These are phyloP conservation scores for Zenarchopterus dispar DNA, from an alignment of 2,797 vertebrate species.

Conservation along the genomic window DNA sequence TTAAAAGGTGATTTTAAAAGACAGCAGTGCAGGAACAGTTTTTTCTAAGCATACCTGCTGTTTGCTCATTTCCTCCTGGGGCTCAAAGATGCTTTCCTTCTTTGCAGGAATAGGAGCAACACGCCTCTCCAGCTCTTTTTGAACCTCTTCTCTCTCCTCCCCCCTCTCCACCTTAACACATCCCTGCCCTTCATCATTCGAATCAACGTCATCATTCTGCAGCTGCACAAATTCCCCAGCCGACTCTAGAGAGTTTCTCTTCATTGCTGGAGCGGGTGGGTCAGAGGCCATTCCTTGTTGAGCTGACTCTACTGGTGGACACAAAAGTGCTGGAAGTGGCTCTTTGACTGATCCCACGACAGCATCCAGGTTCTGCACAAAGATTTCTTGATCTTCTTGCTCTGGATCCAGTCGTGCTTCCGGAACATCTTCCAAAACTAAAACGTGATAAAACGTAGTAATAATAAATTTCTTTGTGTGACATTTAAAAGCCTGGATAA, in stretches of 20 bases:
- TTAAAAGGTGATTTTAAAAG: too few species aligned
- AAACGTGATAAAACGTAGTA: slow-evolving; percentile 9
- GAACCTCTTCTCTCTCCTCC: slow-evolving; percentile 4
- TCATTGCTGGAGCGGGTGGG: background rate
- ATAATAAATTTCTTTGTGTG: background rate
- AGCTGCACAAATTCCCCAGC: slow-evolving; percentile 37
- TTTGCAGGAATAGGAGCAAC: slow-evolving; percentile 32
- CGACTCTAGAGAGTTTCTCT: slow-evolving; percentile 22
- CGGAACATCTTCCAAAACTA: slow-evolving; percentile 63
- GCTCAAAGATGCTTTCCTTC: slow-evolving; percentile 36
- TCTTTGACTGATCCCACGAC: slow-evolving; percentile 29
- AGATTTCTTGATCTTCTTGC: background rate
- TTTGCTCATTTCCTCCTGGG: slow-evolving; percentile 67
- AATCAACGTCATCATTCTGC: slow-evolving; percentile 27
- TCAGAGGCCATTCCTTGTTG: background rate
- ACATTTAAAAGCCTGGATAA: too few species aligned
- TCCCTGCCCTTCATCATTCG: slow-evolving; percentile 16
- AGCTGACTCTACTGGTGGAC: slow-evolving; percentile 17
- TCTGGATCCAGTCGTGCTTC: slow-evolving; percentile 44
- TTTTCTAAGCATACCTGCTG: slow-evolving; percentile 69
- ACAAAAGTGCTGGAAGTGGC: background rate
- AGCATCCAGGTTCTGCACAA: slow-evolving; percentile 15
- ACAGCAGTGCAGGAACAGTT: too few species aligned
- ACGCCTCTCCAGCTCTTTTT: background rate
- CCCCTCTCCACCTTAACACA: slow-evolving; percentile 12